phyloP scores from a whole-genome alignment of 2,888 invertebrate genomes.

The Silvanus unidentatus region DNA sequence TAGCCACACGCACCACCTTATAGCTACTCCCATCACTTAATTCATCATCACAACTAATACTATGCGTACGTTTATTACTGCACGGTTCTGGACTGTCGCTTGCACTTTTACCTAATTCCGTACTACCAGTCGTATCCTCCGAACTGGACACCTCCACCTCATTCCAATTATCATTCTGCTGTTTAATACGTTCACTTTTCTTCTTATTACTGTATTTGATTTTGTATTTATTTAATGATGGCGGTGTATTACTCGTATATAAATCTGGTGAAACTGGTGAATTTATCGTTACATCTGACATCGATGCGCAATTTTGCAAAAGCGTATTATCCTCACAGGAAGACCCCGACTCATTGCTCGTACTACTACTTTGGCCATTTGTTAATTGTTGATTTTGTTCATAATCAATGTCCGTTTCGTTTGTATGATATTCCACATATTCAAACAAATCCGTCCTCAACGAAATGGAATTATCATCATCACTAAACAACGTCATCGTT shows the following conservation, averaged over 20 bases:
- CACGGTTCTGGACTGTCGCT: slow-evolving; percentile 27
- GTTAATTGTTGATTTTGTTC: slow-evolving; percentile 34
- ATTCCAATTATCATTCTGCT: slow-evolving; percentile 18
- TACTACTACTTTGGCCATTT: slow-evolving; percentile 36
- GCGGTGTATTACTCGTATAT: slow-evolving; percentile 33
- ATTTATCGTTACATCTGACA: slow-evolving; percentile 45
- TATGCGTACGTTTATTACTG: slow-evolving; percentile 24
- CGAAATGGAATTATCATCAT: slow-evolving; percentile 37
- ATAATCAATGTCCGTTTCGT: slow-evolving; percentile 35
- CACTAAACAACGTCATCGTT: slow-evolving; percentile 41
- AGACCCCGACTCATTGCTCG: slow-evolving; percentile 33
- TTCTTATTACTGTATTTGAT: slow-evolving; percentile 45
- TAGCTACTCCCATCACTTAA: slow-evolving; percentile 28
- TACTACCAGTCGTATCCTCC: slow-evolving; percentile 39
- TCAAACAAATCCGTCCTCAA: slow-evolving; percentile 42
- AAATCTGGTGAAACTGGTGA: slow-evolving; percentile 43
- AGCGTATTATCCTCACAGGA: slow-evolving; percentile 42
- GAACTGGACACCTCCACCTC: slow-evolving; percentile 40
- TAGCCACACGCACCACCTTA: slow-evolving; percentile 36
- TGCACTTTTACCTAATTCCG: slow-evolving; percentile 30
- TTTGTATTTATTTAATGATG: slow-evolving; percentile 42
- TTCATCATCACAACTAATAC: slow-evolving; percentile 29
- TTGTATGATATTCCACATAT: slow-evolving; percentile 40
- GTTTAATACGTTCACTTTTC: slow-evolving; percentile 34
- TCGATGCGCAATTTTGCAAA: slow-evolving; percentile 41